Base-by-base conservation (phyloP, 1,140 invertebrate species). In the Drosophila oshimai region DNA sequence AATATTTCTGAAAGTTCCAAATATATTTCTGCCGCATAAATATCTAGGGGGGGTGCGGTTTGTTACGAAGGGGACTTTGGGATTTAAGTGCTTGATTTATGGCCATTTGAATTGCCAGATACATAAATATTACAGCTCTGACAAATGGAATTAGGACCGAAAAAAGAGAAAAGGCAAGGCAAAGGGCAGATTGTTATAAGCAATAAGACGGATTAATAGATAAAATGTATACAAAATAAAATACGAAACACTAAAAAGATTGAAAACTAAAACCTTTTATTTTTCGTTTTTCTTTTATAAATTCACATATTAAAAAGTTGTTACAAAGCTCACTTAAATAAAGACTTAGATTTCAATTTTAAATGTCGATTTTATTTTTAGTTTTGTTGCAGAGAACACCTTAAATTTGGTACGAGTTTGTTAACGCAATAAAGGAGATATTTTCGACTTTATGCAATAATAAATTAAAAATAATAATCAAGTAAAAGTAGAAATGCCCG, bases 61-160 rank as follows among this genome's bases (percentile, higher is more conserved):
- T 15, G 46, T 62, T 62, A 65, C 28, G 57, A 47, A 51, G 41
- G 51, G 70, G 47, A 18, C 62, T 53, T 53, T 58, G 55, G 58
- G 76, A 57, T 61, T 78, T 83, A 86, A 79, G 79, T 84, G 62
- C 70, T 84, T 83, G 79, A 83, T 83, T 83, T 83, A 83, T 83
- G 58, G 64, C 69, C 72, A 62, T 71, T 86, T 79, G 74, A 86
- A 83, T 83, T 83, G 79, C 74, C 69, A 44, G 65, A 86, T 86
- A 71, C 79, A 83, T 83, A 83, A 83, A 83, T 83, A 83, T 83
- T 79, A 72, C 36, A 74, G 70, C 77, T 57, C 79, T 83, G 79
- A 83, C 79, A 83, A 83, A 83, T 83, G 79, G 79, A 74, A 83
- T 86, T 83, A 83, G 79, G 79, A 39, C 42, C 26, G 18, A 64